phyloP scores from a whole-genome alignment of 2,113 vertebrate genomes.

The Protobothrops flavoviridis region DNA sequence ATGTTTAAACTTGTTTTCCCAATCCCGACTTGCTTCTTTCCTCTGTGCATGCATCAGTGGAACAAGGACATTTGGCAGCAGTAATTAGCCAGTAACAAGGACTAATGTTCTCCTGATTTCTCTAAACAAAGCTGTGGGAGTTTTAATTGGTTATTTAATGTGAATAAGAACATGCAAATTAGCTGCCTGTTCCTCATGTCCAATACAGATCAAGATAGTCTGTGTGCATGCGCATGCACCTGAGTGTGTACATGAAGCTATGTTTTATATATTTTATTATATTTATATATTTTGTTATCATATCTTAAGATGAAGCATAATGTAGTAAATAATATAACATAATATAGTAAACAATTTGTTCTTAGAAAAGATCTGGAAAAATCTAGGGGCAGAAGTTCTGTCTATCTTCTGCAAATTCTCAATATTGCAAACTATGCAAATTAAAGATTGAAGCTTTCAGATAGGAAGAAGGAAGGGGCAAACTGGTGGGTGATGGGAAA shows the following conservation, averaged over 20 bases:
- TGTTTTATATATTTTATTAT: constrained; percentile 5
- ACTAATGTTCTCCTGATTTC: constrained; percentile 50
- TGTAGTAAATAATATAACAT: not conserved
- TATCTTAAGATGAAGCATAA: not conserved
- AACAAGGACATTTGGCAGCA: constrained; percentile 52
- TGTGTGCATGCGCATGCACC: rapidly evolving
- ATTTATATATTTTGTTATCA: constrained; percentile 20
- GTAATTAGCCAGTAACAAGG: constrained; percentile 60
- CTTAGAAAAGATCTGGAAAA: not conserved
- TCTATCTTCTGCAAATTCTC: not conserved
- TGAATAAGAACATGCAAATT: constrained; percentile 58
- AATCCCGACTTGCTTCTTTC: constrained; percentile 16
- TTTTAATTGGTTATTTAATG: constrained; percentile 61
- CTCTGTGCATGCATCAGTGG: constrained; percentile 34
- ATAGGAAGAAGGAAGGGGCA: not conserved
- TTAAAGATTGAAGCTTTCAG: not conserved
- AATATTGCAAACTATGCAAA: not conserved
- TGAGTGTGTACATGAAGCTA: rapidly evolving
- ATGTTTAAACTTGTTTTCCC: constrained; percentile 9
- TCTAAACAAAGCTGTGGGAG: constrained; percentile 49
- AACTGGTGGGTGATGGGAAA: not conserved
- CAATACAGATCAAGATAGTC: rapidly evolving
- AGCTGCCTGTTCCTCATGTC: constrained; percentile 39
- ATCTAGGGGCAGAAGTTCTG: not conserved
- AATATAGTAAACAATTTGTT: not conserved